phyloP scores from a whole-genome alignment of 2,888 invertebrate species.

The Mythimna vitellina region DNA sequence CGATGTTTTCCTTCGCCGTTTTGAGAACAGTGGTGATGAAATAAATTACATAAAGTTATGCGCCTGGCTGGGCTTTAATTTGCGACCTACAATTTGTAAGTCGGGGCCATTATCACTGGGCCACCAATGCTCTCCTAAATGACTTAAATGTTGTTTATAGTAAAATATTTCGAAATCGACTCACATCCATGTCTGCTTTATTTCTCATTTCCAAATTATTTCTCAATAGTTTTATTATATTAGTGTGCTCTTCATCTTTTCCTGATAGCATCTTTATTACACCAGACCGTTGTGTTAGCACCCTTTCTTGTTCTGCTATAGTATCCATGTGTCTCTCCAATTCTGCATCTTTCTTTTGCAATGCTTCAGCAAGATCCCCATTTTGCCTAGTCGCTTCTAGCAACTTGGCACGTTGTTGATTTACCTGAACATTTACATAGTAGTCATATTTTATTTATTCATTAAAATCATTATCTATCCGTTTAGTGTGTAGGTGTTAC shows the following conservation, averaged over 20 bases:
- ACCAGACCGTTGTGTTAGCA: constrained; percentile 75
- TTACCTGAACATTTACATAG: constrained; percentile 69
- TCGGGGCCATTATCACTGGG: too few relatives aligned
- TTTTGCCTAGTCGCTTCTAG: constrained; percentile 75
- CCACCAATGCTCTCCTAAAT: too few relatives aligned
- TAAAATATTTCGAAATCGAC: constrained; percentile 42
- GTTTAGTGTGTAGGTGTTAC: too few relatives aligned
- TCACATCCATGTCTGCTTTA: constrained; percentile 78
- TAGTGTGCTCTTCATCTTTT: constrained; percentile 82
- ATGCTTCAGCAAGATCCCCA: constrained; percentile 72
- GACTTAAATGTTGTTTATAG: too few relatives aligned
- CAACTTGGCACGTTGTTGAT: constrained; percentile 77
- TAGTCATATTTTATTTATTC: too few relatives aligned
- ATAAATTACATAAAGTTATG: too few relatives aligned
- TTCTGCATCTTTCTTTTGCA: constrained; percentile 77
- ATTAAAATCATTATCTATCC: too few relatives aligned
- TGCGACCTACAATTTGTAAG: too few relatives aligned
- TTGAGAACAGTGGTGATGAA: too few relatives aligned
- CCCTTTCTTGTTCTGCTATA: constrained; percentile 70
- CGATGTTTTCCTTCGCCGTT: too few relatives aligned
- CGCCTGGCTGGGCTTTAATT: too few relatives aligned
- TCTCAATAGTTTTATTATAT: constrained; percentile 79
- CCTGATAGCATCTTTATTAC: constrained; percentile 78
- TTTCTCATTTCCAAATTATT: constrained; percentile 80
- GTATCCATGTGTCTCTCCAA: constrained; percentile 70